Evolutionary conservation across 1,140 invertebrate genomes (phyloP), one percentile per base, ranked within the genome.

Genomic region (Drosophila navojoa): DNA sequence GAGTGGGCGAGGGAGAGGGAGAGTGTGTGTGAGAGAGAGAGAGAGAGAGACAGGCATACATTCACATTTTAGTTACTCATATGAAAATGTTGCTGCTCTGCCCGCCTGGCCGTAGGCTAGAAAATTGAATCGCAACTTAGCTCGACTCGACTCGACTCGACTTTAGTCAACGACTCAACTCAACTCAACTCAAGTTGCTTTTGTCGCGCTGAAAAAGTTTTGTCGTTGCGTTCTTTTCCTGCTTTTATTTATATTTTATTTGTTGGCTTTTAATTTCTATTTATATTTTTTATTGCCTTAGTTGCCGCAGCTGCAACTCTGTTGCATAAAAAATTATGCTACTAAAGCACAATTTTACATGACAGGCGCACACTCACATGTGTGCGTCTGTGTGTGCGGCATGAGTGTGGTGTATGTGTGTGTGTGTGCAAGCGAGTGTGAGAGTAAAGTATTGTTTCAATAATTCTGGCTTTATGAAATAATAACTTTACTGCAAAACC

Each of bases 381-480:
- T 61, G 59, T 52, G 62, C n/a, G 42, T 32, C 55, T 55, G 49
- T 16, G 49, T 45, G 29, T 42, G 16, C 19, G 19, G 19, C 19
- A 22, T 22, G 19, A 1, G 19, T 22, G 19, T 22, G 19, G 19
- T 22, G 3, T 40, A 15, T 27, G 53, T 40, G 19, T 27, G 53
- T 62, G 47, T 64, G 69, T 47, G 40, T 64, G 53, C 19, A 29
- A 35, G 55, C 45, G 29, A 78, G 79, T 82, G 76, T 69, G 71
- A 76, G 84, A 77, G 69, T 89, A 87, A 89, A 90, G 79, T 86
- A 82, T 90, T 87, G 81, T 90, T 90, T 90, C 86, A 90, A 90
- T 87, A 90, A 90, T 90, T 90, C 86, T 90, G 86, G 86, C 79
- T 90, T 90, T 90, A 90, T 90, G 81, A 90, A 90, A 90, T 90